phyloP scores from a whole-genome alignment of 2,797 vertebrate species.

The Erethizon dorsatum region DNA sequence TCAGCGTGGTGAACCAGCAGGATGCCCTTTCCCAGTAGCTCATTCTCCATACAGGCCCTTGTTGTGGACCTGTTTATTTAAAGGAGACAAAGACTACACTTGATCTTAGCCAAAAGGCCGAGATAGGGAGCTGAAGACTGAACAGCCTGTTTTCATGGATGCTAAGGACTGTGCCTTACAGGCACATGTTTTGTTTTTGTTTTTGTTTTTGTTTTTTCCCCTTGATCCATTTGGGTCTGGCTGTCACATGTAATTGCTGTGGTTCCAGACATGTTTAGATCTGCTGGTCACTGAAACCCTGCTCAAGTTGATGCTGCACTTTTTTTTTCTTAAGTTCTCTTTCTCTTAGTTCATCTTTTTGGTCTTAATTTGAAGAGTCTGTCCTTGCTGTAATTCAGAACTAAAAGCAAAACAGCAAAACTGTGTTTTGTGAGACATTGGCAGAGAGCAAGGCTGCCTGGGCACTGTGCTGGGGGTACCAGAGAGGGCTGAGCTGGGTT shows the following conservation, averaged over 20 bases:
- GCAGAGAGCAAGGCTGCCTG: rapidly evolving
- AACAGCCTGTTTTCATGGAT: neutral
- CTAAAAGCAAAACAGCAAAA: neutral
- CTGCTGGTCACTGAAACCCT: neutral
- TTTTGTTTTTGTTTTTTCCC: neutral
- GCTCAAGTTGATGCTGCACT: neutral
- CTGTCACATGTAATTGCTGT: neutral
- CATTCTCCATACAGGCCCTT: neutral
- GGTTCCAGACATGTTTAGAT: neutral
- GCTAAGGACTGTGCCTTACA: neutral
- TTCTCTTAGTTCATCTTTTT: neutral
- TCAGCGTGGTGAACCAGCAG: neutral
- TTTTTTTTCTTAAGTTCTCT: neutral
- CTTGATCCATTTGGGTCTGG: neutral
- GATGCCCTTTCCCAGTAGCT: neutral
- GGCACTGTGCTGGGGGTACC: rapidly evolving
- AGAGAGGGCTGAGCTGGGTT: neutral
- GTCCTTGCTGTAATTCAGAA: neutral
- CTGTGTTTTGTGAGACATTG: neutral
- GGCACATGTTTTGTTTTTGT: neutral
- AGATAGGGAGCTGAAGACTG: neutral
- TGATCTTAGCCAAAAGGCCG: neutral
- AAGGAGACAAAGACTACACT: neutral
- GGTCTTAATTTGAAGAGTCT: neutral
- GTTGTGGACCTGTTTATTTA: neutral